Percentiles rank a stretch among this genome's conserved stretches.
These are phyloP conservation scores for Epizoanthus ramosus DNA, from an alignment of 92 coral and sea anemone species.

Conservation along the genomic window DNA sequence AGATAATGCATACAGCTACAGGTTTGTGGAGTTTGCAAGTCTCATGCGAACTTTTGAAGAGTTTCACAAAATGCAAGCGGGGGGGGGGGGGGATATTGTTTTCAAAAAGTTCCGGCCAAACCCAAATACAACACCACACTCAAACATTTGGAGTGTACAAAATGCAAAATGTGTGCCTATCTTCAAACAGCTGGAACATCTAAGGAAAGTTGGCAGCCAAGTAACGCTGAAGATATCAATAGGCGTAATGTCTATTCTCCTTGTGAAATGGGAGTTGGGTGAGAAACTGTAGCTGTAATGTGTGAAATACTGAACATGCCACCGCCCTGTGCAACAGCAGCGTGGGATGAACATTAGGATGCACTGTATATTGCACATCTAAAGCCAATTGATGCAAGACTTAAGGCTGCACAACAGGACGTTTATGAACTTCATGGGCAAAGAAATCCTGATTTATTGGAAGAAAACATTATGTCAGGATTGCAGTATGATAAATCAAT, in stretches of 20 bases:
- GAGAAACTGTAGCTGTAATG: constrained; percentile 33
- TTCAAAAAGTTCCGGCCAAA: not conserved
- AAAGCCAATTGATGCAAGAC: constrained; percentile 23
- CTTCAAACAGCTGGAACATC: not conserved
- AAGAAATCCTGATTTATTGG: constrained; percentile 9
- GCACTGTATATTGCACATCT: constrained; percentile 46
- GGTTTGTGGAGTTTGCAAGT: constrained; percentile 8
- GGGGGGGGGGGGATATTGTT: constrained; percentile 6
- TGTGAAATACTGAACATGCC: constrained; percentile 52
- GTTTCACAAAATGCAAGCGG: not conserved
- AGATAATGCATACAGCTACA: too few relatives aligned
- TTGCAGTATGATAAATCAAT: constrained; percentile 41
- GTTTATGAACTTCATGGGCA: constrained; percentile 4
- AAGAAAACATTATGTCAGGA: constrained; percentile 16
- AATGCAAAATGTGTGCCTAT: not conserved
- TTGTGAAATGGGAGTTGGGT: constrained; percentile 36
- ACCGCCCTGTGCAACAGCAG: constrained; percentile 18
- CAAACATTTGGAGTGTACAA: not conserved
- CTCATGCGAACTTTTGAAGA: constrained; percentile 8
- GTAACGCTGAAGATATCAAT: not conserved
- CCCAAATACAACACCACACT: not conserved
- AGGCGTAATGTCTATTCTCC: constrained; percentile 41
- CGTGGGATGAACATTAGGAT: constrained; percentile 41
- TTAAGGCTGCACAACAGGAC: constrained; percentile 19
- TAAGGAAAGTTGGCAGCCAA: not conserved